Evolutionary conservation across 2,113 vertebrate genomes (phyloP).

Genomic region (Dasypus novemcinctus): DNA sequence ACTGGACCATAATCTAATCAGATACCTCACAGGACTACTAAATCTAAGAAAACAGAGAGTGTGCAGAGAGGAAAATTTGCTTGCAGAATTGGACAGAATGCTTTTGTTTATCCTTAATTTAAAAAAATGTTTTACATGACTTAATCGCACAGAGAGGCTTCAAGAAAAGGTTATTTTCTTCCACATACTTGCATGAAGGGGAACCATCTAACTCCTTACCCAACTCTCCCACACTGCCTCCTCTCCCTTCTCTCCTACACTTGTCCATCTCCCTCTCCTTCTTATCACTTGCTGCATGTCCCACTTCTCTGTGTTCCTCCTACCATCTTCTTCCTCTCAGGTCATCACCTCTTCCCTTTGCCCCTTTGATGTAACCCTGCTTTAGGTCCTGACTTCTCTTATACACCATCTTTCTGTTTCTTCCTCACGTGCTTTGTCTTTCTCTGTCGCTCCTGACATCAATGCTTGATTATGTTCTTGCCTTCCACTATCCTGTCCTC

Average conservation of each 20-base stretch:
- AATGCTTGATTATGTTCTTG: accelerated
- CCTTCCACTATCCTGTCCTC: neutral
- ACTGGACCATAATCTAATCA: neutral
- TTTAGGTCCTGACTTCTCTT: no score
- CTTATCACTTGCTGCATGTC: neutral
- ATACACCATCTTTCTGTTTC: accelerated
- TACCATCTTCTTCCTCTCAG: neutral
- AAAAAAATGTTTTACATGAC: neutral
- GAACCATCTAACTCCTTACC: neutral
- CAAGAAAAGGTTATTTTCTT: neutral
- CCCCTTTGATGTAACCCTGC: neutral
- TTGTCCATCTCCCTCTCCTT: neutral
- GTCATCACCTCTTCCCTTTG: neutral
- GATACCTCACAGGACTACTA: neutral
- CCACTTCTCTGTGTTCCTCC: no score
- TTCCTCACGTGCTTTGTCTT: accelerated
- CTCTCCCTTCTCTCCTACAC: no score
- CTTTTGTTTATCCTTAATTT: neutral
- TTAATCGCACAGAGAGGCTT: neutral
- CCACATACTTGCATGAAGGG: neutral
- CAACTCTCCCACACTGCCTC: neutral
- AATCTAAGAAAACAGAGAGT: neutral
- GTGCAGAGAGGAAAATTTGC: no score
- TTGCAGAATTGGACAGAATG: neutral
- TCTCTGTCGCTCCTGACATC: neutral